Base-by-base conservation (phyloP, 1,140 invertebrate species). In the Nebria ingens region DNA sequence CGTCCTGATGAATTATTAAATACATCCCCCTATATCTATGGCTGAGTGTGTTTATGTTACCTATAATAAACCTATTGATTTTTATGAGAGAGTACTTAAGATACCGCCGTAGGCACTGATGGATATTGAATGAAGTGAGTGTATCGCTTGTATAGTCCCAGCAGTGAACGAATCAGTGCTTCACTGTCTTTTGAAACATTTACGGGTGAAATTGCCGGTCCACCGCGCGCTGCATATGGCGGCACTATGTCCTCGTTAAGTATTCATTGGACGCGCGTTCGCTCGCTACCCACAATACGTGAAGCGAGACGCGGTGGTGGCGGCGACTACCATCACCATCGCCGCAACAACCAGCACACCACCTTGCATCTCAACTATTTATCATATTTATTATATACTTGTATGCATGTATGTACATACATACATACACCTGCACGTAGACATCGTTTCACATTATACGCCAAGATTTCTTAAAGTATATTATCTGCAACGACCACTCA, bases 111-210 rank as follows among this genome's bases (percentile, higher is more conserved):
- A n/a, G n/a, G n/a, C n/a, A n/a, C n/a, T n/a, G n/a, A n/a, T n/a
- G n/a, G n/a, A n/a, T n/a, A n/a, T n/a, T n/a, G n/a, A n/a, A n/a
- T n/a, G n/a, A n/a, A n/a, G n/a, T n/a, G n/a, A n/a, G n/a, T n/a
- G n/a, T n/a, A n/a, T n/a, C n/a, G n/a, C n/a, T 29, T 29, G 4
- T 13, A 6, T 29, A 29, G 25, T 29, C 25, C 40, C 9, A 45
- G 40, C 17, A 45, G 17, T 4, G 40, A 45, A 17, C 40, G 40
- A 45, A 45, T 45, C 40, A 45, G 9, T 45, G 40, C 40, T 45
- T 45, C 40, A 45, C 40, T 45, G 40, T 45, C 40, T 45, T 45
- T 45, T 45, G 40, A 45, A 45, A 45, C 40, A 45, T 45, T 45
- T 45, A 45, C 40, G 40, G n/a, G 9, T 11, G 15, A 45, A 45